Evolutionary conservation across 2,888 invertebrate species (phyloP), one percentile per base, ranked within the genome.

Genomic region (Teinopalpus imperialis): DNA sequence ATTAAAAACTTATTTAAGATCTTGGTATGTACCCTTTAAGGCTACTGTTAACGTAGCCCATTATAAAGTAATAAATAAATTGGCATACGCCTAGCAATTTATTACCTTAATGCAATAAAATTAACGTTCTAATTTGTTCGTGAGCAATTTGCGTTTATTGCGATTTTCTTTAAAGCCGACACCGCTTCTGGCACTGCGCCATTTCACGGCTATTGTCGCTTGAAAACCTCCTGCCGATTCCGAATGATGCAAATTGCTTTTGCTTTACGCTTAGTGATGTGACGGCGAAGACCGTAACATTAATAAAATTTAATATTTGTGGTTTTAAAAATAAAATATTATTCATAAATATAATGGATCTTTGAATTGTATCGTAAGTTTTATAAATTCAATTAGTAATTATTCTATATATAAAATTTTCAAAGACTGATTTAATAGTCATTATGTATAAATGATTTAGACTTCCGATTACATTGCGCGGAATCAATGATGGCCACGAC

Each of bases 121-220:
- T 82, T 80, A 81, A 74, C 70, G 81, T 75, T 75, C 79, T 82
- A 81, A 85, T 85, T 81, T 83, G 78, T 78, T 70, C 69, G 73
- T 52, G 26, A 68, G 75, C 76, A 69, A 76, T 79, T 71, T 59
- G 64, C 48, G 58, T 81, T 82, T 86, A 83, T 71, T 68, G 72
- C 70, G 61, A 69, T 74, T 71, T 68, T 45, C 69, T 69, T 70
- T 64, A 58, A 56, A 54, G 59, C 48, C 40, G 41, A 37, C 39
- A 43, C 56, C 55, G 61, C 67, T 61, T 66, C 74, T 64, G 67
- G 63, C 70, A 61, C 63, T 69, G 61, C 61, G 69, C 74, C 73
- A 83, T 85, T 87, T 85, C 87, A 87, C 86, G 87, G 77, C 72
- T 78, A 72, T 78, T 77, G 75, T 76, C 56, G 54, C 53, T 51